phyloP scores from a whole-genome alignment of 2,797 vertebrate genomes.

The Labroides dimidiatus region DNA sequence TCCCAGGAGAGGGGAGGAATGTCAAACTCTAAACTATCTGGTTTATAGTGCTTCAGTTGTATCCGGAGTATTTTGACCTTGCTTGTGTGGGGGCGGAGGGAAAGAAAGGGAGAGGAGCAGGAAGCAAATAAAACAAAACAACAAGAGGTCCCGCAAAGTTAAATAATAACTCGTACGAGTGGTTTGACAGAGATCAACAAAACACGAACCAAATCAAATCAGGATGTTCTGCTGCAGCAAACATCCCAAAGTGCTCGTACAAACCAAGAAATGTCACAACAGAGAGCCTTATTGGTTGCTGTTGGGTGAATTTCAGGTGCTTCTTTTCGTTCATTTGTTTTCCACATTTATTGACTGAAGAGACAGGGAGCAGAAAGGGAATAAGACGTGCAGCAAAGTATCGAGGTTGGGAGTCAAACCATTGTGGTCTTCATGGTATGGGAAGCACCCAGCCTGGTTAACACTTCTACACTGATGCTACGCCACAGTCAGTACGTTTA shows the following conservation, averaged over 20 bases:
- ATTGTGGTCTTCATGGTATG: too few species aligned
- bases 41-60: neutral
- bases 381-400: too few species aligned
- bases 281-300: neutral
- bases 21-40: neutral
- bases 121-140: constrained; percentile 15
- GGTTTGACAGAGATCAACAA: neutral
- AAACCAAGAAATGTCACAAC: neutral
- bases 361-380: too few species aligned
- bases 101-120: neutral
- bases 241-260: neutral
- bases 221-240: neutral
- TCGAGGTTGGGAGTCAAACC: too few species aligned
- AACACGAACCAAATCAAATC: neutral
- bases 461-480: too few species aligned
- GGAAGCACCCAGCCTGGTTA: too few species aligned
- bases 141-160: constrained; percentile 1
- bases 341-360: too few species aligned
- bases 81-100: neutral
- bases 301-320: neutral
- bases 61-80: neutral
- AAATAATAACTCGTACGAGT: constrained; percentile 8
- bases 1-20: neutral
- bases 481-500: too few species aligned
- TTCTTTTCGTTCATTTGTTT: neutral